Conservation (phyloP, 2,888 invertebrate genomes). For the Rhogogaster chlorosoma region DNA sequence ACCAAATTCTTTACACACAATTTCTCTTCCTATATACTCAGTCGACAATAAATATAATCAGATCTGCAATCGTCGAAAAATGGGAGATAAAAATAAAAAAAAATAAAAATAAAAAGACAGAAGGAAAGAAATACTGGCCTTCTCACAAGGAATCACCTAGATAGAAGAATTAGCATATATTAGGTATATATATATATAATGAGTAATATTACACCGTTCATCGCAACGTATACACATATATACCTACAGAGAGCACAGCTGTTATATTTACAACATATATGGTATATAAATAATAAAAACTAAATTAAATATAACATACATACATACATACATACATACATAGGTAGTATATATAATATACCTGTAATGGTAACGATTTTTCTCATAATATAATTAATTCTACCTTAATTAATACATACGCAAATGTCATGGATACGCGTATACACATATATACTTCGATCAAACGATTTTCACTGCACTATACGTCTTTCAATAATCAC, state of each 20-base stretch:
- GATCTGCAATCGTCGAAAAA: neutral
- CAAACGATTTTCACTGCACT: neutral
- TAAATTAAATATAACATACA: neutral
- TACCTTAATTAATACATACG: neutral
- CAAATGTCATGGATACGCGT: neutral
- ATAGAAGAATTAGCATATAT: too few relatives aligned
- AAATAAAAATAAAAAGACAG: neutral
- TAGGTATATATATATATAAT: neutral
- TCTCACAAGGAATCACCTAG: neutral
- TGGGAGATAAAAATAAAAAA: neutral
- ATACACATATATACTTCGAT: neutral
- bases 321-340: neutral
- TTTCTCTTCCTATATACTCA: neutral
- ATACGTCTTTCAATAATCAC: too few relatives aligned
- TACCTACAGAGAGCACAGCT: constrained; percentile 22
- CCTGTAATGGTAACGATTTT: constrained; percentile 27
- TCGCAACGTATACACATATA: neutral
- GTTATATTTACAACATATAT: constrained; percentile 16
- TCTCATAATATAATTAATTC: neutral
- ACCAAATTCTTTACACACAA: too few relatives aligned
- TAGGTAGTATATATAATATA: neutral
- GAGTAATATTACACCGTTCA: neutral
- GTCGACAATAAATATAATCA: neutral
- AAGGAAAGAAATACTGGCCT: neutral
- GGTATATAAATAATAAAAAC: constrained; percentile 21